Evolutionary conservation across 1,140 invertebrate genomes (phyloP), one percentile per base, ranked within the genome.

Genomic region (Brachionus paranguensis): DNA sequence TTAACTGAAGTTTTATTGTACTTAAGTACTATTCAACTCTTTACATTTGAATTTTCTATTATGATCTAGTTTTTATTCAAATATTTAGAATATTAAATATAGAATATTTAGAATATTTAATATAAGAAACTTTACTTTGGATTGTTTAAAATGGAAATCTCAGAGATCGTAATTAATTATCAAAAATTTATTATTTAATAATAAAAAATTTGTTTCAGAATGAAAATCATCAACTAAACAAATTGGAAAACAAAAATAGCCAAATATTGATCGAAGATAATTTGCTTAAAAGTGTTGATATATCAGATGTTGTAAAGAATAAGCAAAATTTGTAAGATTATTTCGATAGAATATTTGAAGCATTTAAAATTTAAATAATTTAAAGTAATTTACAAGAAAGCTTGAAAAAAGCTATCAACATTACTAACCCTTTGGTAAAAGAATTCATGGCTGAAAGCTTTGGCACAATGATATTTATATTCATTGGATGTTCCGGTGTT

Each of bases 391-490:
- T 70, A 17, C 65, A 70, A 70, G 37, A 33, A 70, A 37, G 27
- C n/a, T 33, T 70, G 27, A 70, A 37, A 29, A 70, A 70, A 70
- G 27, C 12, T 65, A 65, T 70, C 27, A 70, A 70, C 11, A 70
- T 70, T 11, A 33, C 12, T 37, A 70, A 70, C 11, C 65, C 27
- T n/a, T 29, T 60, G 11, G 33, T 43, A 12, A 43, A 33, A 33
- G 60, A 79, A 55, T 79, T 79, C 12, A 55, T 79, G 29, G 78
- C 78, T 8, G 78, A 79, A 27, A 33, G n/a, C 14, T 79, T 79
- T 37, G 78, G 78, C n/a, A 79, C 78, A 37, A 24, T 55, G 17
- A 79, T 79, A 41, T 41, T 79, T 24, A 50, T 79, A 3, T 79
- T 64, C 7, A 60, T 79, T 41, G 78, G 78, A 53, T 64, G 50